phyloP scores from a whole-genome alignment of 2,888 invertebrate genomes.

The Autographa pulchrina region DNA sequence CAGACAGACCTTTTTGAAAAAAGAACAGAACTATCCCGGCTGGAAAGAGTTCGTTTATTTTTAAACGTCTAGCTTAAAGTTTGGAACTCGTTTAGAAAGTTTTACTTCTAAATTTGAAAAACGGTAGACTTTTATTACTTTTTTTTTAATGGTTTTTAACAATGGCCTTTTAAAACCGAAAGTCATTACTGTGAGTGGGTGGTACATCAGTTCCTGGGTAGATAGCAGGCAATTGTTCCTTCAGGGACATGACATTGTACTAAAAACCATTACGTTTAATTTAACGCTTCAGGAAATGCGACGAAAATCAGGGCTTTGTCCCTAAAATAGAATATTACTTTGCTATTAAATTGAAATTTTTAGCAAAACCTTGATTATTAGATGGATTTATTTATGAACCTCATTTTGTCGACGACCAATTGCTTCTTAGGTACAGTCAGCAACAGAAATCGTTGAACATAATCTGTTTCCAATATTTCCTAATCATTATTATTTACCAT shows the following conservation, averaged over 20 bases:
- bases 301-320: slow-evolving; percentile 21
- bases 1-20: neutral
- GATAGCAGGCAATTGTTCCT: slow-evolving; percentile 18
- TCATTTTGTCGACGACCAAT: neutral
- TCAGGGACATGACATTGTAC: slow-evolving; percentile 37
- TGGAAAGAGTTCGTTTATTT: neutral
- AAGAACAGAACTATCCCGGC: neutral
- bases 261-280: slow-evolving; percentile 33
- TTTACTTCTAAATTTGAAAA: neutral
- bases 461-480: no score
- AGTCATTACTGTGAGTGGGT: slow-evolving; percentile 23
- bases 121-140: neutral
- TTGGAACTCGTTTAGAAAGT: neutral
- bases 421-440: no score
- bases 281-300: slow-evolving; percentile 32
- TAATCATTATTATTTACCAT: no score
- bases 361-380: neutral
- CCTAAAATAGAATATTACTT: slow-evolving; percentile 5
- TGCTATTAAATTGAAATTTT: neutral
- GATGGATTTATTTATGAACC: neutral
- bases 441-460: no score
- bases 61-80: neutral
- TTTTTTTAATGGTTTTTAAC: neutral
- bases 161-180: slow-evolving; percentile 30
- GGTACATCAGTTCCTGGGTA: slow-evolving; percentile 6